A percentile compares a stretch with the other conserved stretches of the same genome.
phyloP scores from a whole-genome alignment of 2,797 vertebrate species.

The Cyprinodon diabolis region DNA sequence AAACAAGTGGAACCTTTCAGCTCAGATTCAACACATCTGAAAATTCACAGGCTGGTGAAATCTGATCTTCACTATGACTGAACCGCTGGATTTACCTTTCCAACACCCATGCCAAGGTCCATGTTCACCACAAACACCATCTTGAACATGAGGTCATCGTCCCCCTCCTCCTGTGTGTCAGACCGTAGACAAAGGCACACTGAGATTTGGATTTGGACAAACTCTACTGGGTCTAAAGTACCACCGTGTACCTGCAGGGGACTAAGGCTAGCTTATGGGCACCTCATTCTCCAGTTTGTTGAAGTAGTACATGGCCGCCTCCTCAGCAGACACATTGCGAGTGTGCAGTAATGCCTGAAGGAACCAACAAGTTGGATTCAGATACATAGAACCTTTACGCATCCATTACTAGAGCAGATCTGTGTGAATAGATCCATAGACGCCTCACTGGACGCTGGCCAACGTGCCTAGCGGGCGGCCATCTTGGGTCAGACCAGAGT shows the following conservation, averaged over 20 bases:
- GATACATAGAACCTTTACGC: neutral
- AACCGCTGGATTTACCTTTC: constrained; percentile 75
- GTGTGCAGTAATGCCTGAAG: constrained; percentile 85
- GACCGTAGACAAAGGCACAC: constrained; percentile 44
- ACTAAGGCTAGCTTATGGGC: constrained; percentile 76
- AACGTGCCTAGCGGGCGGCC: too few species aligned
- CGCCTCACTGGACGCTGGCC: too few species aligned
- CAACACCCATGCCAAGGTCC: constrained; percentile 86
- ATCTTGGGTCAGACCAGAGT: too few species aligned
- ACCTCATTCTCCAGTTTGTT: constrained; percentile 89
- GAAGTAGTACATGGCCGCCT: constrained; percentile 89
- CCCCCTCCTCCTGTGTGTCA: constrained; percentile 79
- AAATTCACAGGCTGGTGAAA: too few species aligned
- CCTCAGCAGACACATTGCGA: constrained; percentile 85
- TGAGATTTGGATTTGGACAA: constrained; percentile 64
- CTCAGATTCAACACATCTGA: too few species aligned
- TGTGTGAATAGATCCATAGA: too few species aligned
- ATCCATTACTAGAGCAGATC: too few species aligned
- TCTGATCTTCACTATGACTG: too few species aligned
- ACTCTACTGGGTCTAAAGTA: constrained; percentile 56
- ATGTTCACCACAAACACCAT: constrained; percentile 90
- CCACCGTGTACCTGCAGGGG: constrained; percentile 68
- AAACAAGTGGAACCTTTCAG: too few species aligned
- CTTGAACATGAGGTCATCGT: constrained; percentile 82
- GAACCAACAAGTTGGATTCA: neutral